Evolutionary conservation across 2,888 invertebrate genomes (phyloP), one percentile per base, ranked within the genome.

Genomic region (Drosophila mulleri): DNA sequence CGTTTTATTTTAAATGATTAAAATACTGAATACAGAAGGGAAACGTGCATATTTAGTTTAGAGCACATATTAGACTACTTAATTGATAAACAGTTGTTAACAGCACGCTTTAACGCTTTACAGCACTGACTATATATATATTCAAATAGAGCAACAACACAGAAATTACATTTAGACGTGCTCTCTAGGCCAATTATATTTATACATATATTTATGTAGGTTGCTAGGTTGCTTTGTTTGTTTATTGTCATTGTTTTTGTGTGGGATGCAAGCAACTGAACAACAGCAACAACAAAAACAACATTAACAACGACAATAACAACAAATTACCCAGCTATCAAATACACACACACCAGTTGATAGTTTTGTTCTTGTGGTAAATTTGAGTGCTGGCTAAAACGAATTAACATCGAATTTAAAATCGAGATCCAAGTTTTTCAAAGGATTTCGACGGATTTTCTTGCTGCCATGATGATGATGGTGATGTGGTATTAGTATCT

Each of bases 341-440:
- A 64, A 61, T 80, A 67, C 56, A 78, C 74, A 87, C 80, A 83
- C 84, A 88, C 88, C 83, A 73, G 75, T 86, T 80, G 67, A 73
- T 58, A 45, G 60, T 71, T 60, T 78, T 75, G 63, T 76, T 62
- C 56, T 70, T 70, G 53, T 78, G 63, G 74, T 68, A 74, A 63
- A 62, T 50, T 73, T 67, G 67, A 61, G 60, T 76, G 72, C 71
- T 87, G 81, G 90, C 91, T 91, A 91, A 91, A 91, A 91, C 82
- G 91, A 91, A 86, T 91, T 91, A 73, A 91, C 92, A 89, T 91
- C 91, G 75, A 91, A 91, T 82, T 91, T 91, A 79, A 91, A 91
- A 75, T 91, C 91, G 75, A 91, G 92, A 91, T 91, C 91, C 90
- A 91, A 88, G 80, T 91, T 91, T 86, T 83, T 90, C 67, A 91